Base-by-base conservation (phyloP, 1,140 invertebrate species). In the Trichonephila inaurata region DNA sequence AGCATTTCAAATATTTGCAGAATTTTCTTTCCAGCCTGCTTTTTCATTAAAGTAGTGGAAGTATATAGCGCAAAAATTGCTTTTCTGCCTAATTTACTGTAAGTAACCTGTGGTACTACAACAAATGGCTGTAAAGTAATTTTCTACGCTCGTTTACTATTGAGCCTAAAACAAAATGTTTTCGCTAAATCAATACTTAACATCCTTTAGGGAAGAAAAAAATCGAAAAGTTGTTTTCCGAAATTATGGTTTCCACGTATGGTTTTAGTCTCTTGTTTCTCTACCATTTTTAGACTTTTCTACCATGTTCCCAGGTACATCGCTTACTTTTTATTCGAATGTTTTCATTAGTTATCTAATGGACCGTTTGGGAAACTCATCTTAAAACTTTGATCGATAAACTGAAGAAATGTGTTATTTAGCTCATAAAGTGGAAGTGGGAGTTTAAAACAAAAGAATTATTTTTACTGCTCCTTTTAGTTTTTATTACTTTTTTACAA, bases 221-320 rank as follows among this genome's bases (percentile, higher is more conserved):
- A 40, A 64, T 62, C 21, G 19, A n/a, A 72, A 21, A 40, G 24
- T 69, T n/a, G 44, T 89, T 89, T 40, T 1, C 62, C 69, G 24
- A 89, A 89, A 89, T 89, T 89, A 89, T 89, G 61, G 62, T 62
- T 89, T 89, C 19, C 62, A 69, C 12, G n/a, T 87, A 64, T 87
- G 85, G 60, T 21, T 40, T 61, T 61, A 62, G 60, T 21, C 58
- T 24, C 7, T 62, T 87, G 28, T 62, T 24, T 61, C 19, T 61
- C 28, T 18, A 19, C 60, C 62, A 62, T 87, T 87, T 87, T 87
- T 87, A 28, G 60, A 33, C 21, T 61, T 87, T 40, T 14, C 7
- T n/a, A n/a, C 16, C 8, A 6, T 16, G 51, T 72, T 44, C 72
- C 21, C 21, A 69, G 62, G 87, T 69, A 64, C 18, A 28, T n/a